These are phyloP conservation scores for Tiliacea citrago DNA, from an alignment of 2,888 invertebrate genomes.

Conservation along the genomic window DNA sequence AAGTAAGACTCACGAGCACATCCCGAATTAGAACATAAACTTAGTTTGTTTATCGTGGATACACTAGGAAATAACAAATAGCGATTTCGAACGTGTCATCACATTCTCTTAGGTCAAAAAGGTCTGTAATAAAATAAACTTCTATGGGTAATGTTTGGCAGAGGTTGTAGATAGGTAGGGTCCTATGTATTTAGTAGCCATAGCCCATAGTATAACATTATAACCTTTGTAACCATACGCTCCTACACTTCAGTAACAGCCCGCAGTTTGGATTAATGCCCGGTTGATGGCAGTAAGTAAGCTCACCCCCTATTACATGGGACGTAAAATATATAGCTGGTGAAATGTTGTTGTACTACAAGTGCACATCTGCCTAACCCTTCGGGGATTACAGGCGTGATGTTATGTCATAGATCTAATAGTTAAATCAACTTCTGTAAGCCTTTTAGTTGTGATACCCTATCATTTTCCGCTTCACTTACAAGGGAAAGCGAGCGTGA, in stretches of 20 bases:
- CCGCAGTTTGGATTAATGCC: too few species aligned
- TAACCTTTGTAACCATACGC: too few species aligned
- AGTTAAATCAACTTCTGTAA: conserved; percentile 5
- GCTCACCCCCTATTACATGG: too few species aligned
- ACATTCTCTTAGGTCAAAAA: not conserved
- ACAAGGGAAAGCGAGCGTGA: conserved; percentile 43
- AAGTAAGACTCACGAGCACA: not conserved
- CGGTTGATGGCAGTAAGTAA: too few species aligned
- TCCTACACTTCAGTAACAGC: too few species aligned
- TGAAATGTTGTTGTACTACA: too few species aligned
- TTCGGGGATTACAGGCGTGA: too few species aligned
- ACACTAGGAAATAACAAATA: not conserved
- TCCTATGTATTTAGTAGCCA: too few species aligned
- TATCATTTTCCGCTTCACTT: conserved; percentile 38
- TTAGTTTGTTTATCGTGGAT: not conserved
- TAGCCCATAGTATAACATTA: too few species aligned
- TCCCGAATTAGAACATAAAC: not conserved
- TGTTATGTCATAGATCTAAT: too few species aligned
- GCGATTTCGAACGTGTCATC: not conserved
- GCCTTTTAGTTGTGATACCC: conserved; percentile 6
- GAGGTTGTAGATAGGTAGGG: not conserved
- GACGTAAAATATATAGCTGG: too few species aligned
- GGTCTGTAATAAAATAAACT: not conserved
- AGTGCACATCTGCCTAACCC: too few species aligned
- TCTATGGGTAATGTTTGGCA: not conserved